phyloP scores from a whole-genome alignment of 2,797 vertebrate species.

The Anas bahamensis region DNA sequence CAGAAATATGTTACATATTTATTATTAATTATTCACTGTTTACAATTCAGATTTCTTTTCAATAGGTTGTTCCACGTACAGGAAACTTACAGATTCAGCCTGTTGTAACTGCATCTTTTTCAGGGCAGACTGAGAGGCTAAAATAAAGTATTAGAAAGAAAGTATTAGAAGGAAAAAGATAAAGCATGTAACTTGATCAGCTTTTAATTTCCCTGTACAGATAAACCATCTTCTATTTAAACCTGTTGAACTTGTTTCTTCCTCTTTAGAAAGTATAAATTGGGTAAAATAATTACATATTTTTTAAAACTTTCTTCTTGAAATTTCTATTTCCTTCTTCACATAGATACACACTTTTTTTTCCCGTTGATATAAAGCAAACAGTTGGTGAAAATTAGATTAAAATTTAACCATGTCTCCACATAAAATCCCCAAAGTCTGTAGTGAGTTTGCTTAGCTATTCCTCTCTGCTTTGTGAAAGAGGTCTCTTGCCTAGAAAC shows the following conservation, averaged over 20 bases:
- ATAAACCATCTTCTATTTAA: background rate
- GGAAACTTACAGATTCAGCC: background rate
- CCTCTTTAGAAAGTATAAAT: background rate
- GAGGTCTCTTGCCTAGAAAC: background rate
- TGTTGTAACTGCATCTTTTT: background rate
- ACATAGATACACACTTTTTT: background rate
- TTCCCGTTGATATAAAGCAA: background rate
- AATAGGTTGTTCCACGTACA: background rate
- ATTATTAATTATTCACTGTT: background rate
- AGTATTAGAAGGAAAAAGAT: background rate
- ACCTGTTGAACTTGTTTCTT: background rate
- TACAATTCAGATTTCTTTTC: background rate
- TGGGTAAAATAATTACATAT: background rate
- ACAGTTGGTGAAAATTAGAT: background rate
- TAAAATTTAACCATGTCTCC: constrained; percentile 1
- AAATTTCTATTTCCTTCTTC: background rate
- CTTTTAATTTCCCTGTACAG: background rate
- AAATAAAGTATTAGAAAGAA: background rate
- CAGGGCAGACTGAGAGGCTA: background rate
- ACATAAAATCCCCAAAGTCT: background rate
- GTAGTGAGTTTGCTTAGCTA: background rate
- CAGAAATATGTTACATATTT: background rate
- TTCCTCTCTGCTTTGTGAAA: background rate
- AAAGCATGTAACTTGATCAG: background rate
- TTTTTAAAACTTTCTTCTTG: background rate